Evolutionary conservation across 2,113 vertebrate species (phyloP).

Genomic region (Okapia johnstoni): DNA sequence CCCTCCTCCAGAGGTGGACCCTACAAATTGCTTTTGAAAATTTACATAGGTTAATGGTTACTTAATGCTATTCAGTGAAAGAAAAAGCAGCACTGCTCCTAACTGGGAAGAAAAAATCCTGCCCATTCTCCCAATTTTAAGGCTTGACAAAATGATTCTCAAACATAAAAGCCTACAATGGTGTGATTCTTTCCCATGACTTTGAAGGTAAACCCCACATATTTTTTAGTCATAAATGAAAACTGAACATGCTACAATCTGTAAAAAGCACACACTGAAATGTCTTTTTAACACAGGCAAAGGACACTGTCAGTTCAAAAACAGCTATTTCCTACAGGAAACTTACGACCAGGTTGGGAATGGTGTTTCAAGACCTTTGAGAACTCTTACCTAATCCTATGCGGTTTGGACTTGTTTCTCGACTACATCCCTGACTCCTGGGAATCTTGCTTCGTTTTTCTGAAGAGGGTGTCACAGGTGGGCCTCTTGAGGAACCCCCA

Average conservation of each 20-base stretch:
- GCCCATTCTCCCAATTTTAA: not conserved
- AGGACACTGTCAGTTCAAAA: not conserved
- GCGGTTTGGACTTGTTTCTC: constrained; percentile 95
- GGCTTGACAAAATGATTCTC: not conserved
- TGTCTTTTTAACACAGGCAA: not conserved
- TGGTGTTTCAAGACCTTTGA: not conserved
- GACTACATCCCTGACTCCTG: constrained; percentile 97
- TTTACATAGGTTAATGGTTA: not conserved
- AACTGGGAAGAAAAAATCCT: not conserved
- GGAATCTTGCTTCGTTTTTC: constrained; percentile 95
- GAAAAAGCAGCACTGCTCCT: not conserved
- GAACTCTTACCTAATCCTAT: constrained; percentile 91
- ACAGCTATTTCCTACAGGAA: not conserved
- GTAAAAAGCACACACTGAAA: not conserved
- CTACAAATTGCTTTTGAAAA: constrained; percentile 24
- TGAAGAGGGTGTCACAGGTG: constrained; percentile 82
- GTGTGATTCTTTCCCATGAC: not conserved
- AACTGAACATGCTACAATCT: not conserved
- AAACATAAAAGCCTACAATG: not conserved
- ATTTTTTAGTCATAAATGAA: not conserved
- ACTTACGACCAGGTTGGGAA: not conserved
- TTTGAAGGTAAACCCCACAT: not conserved
- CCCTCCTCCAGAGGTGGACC: not conserved
- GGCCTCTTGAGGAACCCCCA: constrained; percentile 82
- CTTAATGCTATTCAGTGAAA: not conserved